phyloP scores from a whole-genome alignment of 2,797 vertebrate species.

The Esox masquinongy region DNA sequence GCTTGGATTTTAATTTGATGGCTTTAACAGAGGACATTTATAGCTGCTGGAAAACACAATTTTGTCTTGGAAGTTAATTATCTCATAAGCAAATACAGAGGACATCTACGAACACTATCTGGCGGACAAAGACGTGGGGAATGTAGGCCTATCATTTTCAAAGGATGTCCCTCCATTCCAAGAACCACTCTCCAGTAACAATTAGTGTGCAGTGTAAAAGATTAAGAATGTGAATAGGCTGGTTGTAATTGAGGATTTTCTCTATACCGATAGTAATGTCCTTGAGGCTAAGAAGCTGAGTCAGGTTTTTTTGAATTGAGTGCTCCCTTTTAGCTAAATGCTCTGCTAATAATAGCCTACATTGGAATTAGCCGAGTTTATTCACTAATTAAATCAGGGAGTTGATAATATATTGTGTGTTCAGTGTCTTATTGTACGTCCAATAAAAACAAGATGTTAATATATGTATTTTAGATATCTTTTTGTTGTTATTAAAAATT shows the following conservation, averaged over 20 bases:
- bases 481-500: not conserved
- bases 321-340: not conserved
- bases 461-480: not conserved
- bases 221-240: not conserved
- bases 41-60: conserved; percentile 65
- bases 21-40: conserved; percentile 68
- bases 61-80: conserved; percentile 67
- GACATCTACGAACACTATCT: conserved; percentile 50
- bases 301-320: conserved; percentile 5
- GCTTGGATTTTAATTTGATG: conserved; percentile 70
- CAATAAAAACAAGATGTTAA: not conserved
- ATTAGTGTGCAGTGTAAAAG: not conserved
- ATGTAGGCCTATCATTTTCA: not conserved
- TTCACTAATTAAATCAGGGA: not conserved
- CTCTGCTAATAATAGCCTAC: not conserved
- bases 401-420: conserved; percentile 1
- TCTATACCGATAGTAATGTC: not conserved
- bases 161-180: not conserved
- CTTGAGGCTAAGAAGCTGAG: conserved; percentile 3
- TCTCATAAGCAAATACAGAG: conserved; percentile 55
- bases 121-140: not conserved
- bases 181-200: not conserved
- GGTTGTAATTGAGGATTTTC: not conserved
- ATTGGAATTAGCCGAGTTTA: not conserved
- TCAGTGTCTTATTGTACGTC: not conserved